Percentiles rank a stretch among this genome's conserved stretches.
phyloP scores from a whole-genome alignment of 2,113 vertebrate genomes.

The Dasypus novemcinctus region DNA sequence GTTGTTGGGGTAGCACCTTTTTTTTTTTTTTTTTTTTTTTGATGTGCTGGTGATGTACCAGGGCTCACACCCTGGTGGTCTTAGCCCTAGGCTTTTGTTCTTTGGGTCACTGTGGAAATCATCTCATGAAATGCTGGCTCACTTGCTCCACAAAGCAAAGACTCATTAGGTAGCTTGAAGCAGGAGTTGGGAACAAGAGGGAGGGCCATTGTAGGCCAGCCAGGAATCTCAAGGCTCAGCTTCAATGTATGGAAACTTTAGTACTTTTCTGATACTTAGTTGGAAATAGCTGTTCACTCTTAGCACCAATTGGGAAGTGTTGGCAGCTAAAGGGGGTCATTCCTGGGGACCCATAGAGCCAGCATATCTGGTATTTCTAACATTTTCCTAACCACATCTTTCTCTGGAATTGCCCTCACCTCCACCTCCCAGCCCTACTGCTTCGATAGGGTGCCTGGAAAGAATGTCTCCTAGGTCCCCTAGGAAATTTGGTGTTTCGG shows the following conservation, averaged over 20 bases:
- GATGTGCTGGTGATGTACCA: background rate
- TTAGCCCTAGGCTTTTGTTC: background rate
- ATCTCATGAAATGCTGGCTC: background rate
- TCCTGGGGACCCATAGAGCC: background rate
- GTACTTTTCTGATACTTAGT: constrained; percentile 29
- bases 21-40: constrained; percentile 45
- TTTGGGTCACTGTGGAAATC: background rate
- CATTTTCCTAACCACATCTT: background rate
- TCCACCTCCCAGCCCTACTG: background rate
- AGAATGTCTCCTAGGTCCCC: background rate
- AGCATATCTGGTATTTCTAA: background rate
- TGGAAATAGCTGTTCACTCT: constrained; percentile 45
- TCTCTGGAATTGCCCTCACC: background rate
- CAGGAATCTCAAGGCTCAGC: background rate
- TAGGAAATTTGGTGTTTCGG: background rate
- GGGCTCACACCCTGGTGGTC: background rate
- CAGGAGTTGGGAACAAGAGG: background rate
- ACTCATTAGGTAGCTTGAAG: background rate
- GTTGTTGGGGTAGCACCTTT: background rate
- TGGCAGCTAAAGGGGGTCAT: background rate
- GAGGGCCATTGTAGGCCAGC: background rate
- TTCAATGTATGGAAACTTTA: background rate
- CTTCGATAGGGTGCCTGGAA: background rate
- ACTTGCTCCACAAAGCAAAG: background rate
- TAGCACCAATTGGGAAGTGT: background rate